phyloP scores from a whole-genome alignment of 2,113 vertebrate species.

The Limnothrissa miodon region DNA sequence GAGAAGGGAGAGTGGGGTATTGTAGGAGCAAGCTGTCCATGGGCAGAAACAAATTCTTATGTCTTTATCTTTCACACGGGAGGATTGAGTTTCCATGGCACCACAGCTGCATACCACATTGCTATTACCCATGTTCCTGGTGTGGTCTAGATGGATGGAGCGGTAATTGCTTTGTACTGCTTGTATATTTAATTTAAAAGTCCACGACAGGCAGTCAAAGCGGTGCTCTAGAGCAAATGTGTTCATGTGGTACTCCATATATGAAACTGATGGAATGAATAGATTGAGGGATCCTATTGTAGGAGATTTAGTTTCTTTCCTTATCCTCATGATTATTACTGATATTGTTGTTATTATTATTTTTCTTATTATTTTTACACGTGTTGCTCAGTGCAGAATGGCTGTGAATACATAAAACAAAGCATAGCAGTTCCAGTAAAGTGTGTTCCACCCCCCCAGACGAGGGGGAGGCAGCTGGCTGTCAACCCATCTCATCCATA shows the following conservation, averaged over 20 bases:
- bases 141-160: neutral
- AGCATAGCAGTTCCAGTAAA: neutral
- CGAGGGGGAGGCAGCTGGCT: neutral
- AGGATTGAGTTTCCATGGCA: neutral
- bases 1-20: constrained; percentile 1
- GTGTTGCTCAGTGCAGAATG: neutral
- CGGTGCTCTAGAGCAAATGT: neutral
- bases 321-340: neutral
- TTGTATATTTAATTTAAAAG: neutral
- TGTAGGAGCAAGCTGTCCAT: neutral
- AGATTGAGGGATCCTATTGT: neutral
- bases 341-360: neutral
- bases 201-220: neutral
- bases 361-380: neutral
- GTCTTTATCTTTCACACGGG: neutral
- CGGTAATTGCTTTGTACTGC: neutral
- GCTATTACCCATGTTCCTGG: neutral
- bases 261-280: neutral
- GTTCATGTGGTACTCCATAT: neutral
- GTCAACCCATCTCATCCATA: neutral
- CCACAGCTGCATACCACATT: neutral
- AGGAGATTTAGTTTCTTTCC: neutral
- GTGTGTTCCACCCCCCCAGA: neutral
- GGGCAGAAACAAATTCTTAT: neutral
- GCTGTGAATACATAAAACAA: neutral